Base-by-base conservation (phyloP, 2,797 vertebrate genomes). In the Gorsachius magnificus region DNA sequence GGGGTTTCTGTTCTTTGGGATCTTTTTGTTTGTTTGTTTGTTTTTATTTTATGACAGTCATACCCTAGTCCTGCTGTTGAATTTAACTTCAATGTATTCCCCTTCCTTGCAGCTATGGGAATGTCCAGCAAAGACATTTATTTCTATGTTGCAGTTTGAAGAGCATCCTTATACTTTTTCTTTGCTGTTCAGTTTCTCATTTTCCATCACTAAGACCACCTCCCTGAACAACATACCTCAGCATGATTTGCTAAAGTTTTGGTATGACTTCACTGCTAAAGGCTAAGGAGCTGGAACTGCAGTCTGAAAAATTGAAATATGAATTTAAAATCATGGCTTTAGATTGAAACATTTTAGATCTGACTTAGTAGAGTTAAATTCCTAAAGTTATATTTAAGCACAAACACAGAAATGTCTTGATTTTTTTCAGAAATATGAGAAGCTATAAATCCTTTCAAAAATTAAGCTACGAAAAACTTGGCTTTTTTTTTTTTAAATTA, bases 1-100 rank as follows among this genome's bases (percentile, higher is more conserved):
- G 8, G 5, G 1, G 3, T 1, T 16, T n/a, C 71, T 45, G 8
- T 6, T 35, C 3, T 2, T 6, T n/a, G 8, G 3, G 3, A 3
- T 20, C 19, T 22, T 19, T 71, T 57, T 20, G 3, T 24, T 19
- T 51, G 0, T 24, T 38, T 50, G 3, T 10, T 71, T 22, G 3
- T 6, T 74, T 61, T 45, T 43, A 4, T 76, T 66, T 75, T 53
- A 29, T 53, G n/a, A 15, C 9, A 43, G 5, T 26, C 20, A 69
- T 31, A 65, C 63, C 2, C 12, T 43, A 38, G 28, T 38, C 10
- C 21, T 58, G 16, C 4, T 25, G 5, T 36, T 84, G 38, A 65
- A 72, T 65, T 79, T 82, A 41, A 46, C 5, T 36, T 80, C 20
- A 51, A 5, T 9, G 9, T 17, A 11, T 28, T 82, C 3, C 7